Percentiles rank a stretch among this genome's conserved stretches.
phyloP scores from a whole-genome alignment of 2,888 invertebrate genomes.

The Amphipyra tragopoginis region DNA sequence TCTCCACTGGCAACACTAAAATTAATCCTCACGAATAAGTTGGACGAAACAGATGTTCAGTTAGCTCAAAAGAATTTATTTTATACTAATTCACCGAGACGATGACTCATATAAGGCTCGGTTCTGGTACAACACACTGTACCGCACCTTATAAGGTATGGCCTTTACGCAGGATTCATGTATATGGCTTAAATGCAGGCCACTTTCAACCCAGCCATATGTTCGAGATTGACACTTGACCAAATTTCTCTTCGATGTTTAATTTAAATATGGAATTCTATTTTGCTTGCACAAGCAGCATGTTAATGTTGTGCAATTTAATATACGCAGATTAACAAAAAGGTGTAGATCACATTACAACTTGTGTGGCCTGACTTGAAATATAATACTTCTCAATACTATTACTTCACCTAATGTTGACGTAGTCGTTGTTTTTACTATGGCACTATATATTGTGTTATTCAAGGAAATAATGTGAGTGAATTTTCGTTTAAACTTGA shows the following conservation, averaged over 20 bases:
- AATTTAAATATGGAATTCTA: conserved; percentile 37
- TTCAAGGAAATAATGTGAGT: conserved; percentile 10
- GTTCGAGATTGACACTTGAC: conserved; percentile 84
- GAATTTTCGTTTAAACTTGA: conserved; percentile 33
- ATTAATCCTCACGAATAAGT: conserved; percentile 53
- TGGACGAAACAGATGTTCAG: conserved; percentile 82
- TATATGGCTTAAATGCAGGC: conserved; percentile 85
- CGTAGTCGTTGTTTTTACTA: conserved; percentile 26
- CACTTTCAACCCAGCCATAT: conserved; percentile 87
- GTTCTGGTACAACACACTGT: conserved; percentile 79
- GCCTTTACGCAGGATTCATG: conserved; percentile 86
- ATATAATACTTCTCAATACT: conserved; percentile 58
- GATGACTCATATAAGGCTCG: conserved; percentile 83
- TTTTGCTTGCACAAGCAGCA: conserved; percentile 34
- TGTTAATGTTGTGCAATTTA: conserved; percentile 45
- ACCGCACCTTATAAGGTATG: conserved; percentile 83
- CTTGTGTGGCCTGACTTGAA: conserved; percentile 63
- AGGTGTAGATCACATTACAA: conserved; percentile 42
- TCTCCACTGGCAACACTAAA: too few relatives aligned
- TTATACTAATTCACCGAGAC: conserved; percentile 81
- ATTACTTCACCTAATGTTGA: conserved; percentile 41
- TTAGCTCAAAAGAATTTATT: conserved; percentile 79
- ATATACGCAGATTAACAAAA: conserved; percentile 46
- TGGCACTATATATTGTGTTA: neutral
- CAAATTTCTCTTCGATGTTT: conserved; percentile 79